Evolutionary conservation across 1,140 invertebrate genomes (phyloP).

Genomic region (Achroia grisella): DNA sequence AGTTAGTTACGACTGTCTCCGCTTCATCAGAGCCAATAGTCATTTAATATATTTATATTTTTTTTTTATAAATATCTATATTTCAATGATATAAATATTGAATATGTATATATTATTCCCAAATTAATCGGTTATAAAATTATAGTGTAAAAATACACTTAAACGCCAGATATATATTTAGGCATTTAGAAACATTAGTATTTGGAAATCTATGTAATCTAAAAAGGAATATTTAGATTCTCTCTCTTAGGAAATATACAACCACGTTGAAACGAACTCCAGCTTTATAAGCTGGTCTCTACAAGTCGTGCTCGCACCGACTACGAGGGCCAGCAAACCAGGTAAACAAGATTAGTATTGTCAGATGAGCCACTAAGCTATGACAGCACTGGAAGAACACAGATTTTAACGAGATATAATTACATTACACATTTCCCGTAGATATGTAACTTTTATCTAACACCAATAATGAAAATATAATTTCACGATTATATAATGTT

Average conservation of each 20-base stretch:
- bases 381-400: constrained; percentile 59
- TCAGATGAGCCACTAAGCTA: constrained; percentile 54
- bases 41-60: constrained; percentile 23
- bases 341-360: constrained; percentile 39
- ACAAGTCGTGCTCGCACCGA: not conserved
- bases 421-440: constrained; percentile 20
- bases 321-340: not conserved
- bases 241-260: constrained; percentile 59
- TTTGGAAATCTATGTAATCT: constrained; percentile 25
- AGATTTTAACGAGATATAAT: constrained; percentile 42
- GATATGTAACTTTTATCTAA: constrained; percentile 61
- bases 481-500: not conserved
- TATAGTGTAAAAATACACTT: constrained; percentile 54
- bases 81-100: constrained; percentile 33
- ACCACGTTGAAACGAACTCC: constrained; percentile 22
- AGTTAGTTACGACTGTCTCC: constrained; percentile 44
- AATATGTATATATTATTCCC: constrained; percentile 19
- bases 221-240: constrained; percentile 28
- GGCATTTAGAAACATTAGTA: constrained; percentile 17
- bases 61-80: constrained; percentile 34
- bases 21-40: constrained; percentile 26
- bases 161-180: constrained; percentile 27
- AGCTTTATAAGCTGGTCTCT: constrained; percentile 1
- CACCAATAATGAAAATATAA: constrained; percentile 36
- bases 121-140: constrained; percentile 33